A percentile compares a stretch with the other conserved stretches of the same genome.
Conservation (phyloP, 92 coral and sea anemone genomes). For the Porites divaricata region DNA sequence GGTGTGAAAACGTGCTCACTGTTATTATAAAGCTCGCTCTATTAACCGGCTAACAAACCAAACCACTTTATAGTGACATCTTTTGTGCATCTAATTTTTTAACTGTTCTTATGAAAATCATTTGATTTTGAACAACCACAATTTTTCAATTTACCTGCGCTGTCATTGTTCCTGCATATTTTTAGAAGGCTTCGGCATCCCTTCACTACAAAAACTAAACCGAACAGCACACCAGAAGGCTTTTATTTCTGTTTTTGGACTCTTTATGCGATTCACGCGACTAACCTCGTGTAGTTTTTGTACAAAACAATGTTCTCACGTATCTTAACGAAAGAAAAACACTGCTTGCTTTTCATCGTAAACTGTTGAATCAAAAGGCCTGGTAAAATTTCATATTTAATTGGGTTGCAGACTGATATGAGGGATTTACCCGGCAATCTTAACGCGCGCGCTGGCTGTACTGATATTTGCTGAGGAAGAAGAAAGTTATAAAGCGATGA, state of each 20-base stretch:
- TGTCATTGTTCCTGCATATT: constrained; percentile 9
- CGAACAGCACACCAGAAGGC: background rate
- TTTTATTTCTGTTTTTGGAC: background rate
- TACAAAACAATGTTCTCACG: constrained; percentile 6
- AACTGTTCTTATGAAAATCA: constrained; percentile 35
- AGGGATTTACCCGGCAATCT: too few species aligned
- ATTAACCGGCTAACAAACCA: background rate
- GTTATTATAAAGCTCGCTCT: background rate
- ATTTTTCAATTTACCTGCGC: constrained; percentile 17
- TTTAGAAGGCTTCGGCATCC: constrained; percentile 20
- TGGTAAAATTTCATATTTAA: too few species aligned
- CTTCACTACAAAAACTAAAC: constrained; percentile 22
- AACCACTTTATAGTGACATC: background rate
- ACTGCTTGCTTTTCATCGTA: background rate
- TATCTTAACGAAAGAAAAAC: background rate
- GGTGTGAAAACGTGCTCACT: constrained; percentile 37
- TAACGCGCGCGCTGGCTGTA: too few species aligned
- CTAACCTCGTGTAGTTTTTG: constrained; percentile 10
- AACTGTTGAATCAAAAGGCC: too few species aligned
- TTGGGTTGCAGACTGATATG: too few species aligned
- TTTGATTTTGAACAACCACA: constrained; percentile 29
- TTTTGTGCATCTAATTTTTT: constrained; percentile 5
- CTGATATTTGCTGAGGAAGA: too few species aligned
- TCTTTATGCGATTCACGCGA: constrained; percentile 30
- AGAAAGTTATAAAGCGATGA: too few species aligned